Conservation (phyloP, 1,140 invertebrate genomes). For the Plodia interpunctella region DNA sequence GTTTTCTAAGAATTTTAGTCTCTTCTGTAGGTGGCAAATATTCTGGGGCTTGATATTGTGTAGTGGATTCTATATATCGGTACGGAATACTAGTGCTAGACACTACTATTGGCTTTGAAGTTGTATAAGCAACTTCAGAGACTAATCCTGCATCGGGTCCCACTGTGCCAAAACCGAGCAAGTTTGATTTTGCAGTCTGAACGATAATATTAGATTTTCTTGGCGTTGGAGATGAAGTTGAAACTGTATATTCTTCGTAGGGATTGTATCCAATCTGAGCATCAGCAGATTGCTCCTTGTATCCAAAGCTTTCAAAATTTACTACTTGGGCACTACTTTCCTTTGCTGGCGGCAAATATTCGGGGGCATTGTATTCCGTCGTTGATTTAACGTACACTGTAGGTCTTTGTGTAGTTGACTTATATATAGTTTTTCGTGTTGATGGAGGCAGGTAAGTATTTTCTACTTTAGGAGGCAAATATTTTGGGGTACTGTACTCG, state of each 20-base stretch:
- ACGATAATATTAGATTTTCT: slow-evolving; percentile 65
- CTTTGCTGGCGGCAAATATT: slow-evolving; percentile 56
- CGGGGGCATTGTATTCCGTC: slow-evolving; percentile 46
- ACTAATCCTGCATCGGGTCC: slow-evolving; percentile 70
- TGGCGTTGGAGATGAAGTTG: slow-evolving; percentile 32
- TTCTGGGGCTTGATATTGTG: slow-evolving; percentile 53
- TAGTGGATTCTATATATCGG: slow-evolving; percentile 42
- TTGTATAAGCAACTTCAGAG: slow-evolving; percentile 47
- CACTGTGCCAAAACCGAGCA: slow-evolving; percentile 70
- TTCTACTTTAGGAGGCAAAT: slow-evolving; percentile 17
- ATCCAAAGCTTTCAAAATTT: slow-evolving; percentile 46
- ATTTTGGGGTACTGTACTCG: slow-evolving; percentile 13
- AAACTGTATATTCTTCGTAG: slow-evolving; percentile 38
- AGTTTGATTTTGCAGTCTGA: slow-evolving; percentile 60
- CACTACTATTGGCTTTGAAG: slow-evolving; percentile 37
- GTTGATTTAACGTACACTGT: slow-evolving; percentile 29
- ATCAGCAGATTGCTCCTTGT: slow-evolving; percentile 24
- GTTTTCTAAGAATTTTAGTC: slow-evolving; percentile 42
- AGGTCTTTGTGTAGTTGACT: slow-evolving; percentile 22
- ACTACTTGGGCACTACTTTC: slow-evolving; percentile 27
- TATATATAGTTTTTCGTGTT: slow-evolving; percentile 22
- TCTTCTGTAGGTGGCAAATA: slow-evolving; percentile 56
- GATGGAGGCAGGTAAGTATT: slow-evolving; percentile 23
- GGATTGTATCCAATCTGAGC: slow-evolving; percentile 28
- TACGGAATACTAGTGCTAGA: slow-evolving; percentile 43